phyloP scores from a whole-genome alignment of 2,113 vertebrate genomes.

The Genyomyrus donnyi region DNA sequence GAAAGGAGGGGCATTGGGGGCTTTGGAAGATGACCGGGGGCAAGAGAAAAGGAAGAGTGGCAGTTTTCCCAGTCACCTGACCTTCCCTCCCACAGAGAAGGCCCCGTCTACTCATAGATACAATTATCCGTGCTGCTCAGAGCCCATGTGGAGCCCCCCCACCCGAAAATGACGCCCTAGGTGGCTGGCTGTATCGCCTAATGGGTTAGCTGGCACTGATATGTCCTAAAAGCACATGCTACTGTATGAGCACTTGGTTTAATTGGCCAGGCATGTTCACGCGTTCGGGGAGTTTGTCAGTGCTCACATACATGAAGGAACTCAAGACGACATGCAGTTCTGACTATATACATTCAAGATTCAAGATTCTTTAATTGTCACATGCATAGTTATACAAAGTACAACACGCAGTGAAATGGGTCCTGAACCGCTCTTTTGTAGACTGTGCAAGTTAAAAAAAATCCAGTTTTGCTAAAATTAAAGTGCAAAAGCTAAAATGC shows the following conservation, averaged over 20 bases:
- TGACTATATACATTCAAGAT: no score
- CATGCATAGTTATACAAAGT: no score
- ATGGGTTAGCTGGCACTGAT: neutral
- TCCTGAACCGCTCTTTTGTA: no score
- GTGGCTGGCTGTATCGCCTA: neutral
- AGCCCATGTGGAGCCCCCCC: neutral
- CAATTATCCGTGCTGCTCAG: neutral
- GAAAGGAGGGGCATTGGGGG: neutral
- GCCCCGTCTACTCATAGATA: neutral
- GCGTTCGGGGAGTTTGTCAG: neutral
- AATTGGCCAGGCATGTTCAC: neutral
- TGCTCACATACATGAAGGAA: neutral
- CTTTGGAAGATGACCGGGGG: neutral
- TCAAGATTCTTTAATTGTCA: no score
- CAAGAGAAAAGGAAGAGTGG: neutral
- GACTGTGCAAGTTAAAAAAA: no score
- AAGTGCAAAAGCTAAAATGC: no score
- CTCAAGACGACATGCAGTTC: no score
- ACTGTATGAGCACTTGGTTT: neutral
- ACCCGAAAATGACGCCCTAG: neutral
- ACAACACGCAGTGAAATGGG: no score
- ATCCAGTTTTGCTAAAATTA: no score
- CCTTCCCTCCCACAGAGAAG: neutral
- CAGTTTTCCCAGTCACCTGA: neutral
- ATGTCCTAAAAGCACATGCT: neutral